Evolutionary conservation across 2,113 vertebrate genomes (phyloP).

Genomic region (Prionailurus bengalensis): DNA sequence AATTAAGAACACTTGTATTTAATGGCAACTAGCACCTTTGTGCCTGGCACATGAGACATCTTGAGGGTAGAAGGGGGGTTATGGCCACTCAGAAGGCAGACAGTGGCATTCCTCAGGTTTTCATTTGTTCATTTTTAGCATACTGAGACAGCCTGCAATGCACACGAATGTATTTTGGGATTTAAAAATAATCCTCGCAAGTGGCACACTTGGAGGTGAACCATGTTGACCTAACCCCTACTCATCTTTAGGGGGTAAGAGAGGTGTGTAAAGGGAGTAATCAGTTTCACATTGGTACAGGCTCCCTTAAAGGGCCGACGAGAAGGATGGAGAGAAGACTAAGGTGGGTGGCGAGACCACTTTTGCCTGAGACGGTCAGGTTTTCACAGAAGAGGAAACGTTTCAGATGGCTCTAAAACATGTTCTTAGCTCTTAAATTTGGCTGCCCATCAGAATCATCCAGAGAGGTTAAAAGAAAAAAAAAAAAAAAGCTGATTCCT

Average conservation of each 20-base stretch:
- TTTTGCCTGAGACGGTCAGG: background rate
- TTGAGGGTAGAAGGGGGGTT: background rate
- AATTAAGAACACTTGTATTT: background rate
- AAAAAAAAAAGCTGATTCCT: background rate
- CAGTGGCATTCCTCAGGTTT: background rate
- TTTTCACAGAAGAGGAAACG: slow-evolving; percentile 11
- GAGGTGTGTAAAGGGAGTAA: background rate
- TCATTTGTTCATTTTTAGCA: background rate
- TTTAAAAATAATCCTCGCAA: slow-evolving; percentile 4
- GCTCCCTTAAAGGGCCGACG: background rate
- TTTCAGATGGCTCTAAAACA: background rate
- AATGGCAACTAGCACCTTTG: background rate
- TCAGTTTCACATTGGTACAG: background rate
- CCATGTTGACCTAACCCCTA: background rate
- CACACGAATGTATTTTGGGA: background rate
- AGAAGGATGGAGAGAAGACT: background rate
- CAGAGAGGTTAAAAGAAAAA: background rate
- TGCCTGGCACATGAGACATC: background rate
- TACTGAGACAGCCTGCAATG: background rate
- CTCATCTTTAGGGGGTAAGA: background rate
- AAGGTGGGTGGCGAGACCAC: background rate
- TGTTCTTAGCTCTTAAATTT: background rate
- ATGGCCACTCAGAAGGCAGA: background rate
- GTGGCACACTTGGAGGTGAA: background rate
- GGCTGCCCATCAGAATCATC: background rate